Evolutionary conservation across 2,888 invertebrate species (phyloP).

Genomic region (Oligia fasciuncula): DNA sequence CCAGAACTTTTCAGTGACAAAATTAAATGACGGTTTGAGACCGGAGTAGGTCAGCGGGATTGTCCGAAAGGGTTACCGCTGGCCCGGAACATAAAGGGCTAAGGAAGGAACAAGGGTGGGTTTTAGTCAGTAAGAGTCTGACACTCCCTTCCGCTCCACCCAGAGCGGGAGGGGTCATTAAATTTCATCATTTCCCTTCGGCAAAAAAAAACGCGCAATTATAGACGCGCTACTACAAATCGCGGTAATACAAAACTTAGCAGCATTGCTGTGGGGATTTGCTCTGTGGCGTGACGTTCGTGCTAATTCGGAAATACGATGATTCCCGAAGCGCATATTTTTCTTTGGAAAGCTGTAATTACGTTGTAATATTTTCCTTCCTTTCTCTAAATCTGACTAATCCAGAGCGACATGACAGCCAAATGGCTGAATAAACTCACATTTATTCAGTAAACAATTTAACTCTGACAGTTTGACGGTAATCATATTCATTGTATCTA

Average conservation of each 20-base stretch:
- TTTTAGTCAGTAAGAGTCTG: too few species aligned
- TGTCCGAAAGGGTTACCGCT: too few species aligned
- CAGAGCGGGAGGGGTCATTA: too few species aligned
- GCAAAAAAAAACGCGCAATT: not conserved
- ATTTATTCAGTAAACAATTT: not conserved
- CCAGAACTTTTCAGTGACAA: not conserved
- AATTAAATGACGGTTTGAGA: not conserved
- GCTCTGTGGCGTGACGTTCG: not conserved
- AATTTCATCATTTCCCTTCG: too few species aligned
- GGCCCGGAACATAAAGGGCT: too few species aligned
- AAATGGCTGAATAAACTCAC: conserved; percentile 2
- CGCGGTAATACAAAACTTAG: not conserved
- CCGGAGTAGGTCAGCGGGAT: not conserved
- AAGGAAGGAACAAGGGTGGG: too few species aligned
- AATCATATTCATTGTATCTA: conserved; percentile 1
- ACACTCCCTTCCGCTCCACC: too few species aligned
- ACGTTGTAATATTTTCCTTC: not conserved
- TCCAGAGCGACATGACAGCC: conserved; percentile 10
- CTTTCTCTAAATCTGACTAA: not conserved
- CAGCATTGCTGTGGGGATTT: not conserved
- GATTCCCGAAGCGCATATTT: not conserved
- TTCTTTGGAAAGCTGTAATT: not conserved
- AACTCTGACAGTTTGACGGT: not conserved
- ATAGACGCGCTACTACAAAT: not conserved
- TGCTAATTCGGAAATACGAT: not conserved